phyloP scores from a whole-genome alignment of 2,113 vertebrate genomes.

The Carassius auratus region DNA sequence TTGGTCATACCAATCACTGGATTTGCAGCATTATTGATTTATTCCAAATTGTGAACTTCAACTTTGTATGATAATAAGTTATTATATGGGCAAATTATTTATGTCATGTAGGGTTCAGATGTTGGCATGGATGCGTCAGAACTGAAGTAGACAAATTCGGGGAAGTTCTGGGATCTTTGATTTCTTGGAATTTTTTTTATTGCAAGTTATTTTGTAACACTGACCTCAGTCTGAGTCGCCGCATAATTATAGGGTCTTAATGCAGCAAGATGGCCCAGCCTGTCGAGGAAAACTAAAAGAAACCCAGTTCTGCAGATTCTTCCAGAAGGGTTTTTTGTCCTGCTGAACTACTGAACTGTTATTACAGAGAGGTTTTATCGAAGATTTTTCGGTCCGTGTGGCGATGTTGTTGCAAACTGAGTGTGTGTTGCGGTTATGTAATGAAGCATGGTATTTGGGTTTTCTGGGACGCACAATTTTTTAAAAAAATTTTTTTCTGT shows the following conservation, averaged over 20 bases:
- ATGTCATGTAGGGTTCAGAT: background rate
- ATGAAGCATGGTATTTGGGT: conserved; percentile 31
- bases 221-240: background rate
- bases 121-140: background rate
- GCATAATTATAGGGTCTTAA: conserved; percentile 31
- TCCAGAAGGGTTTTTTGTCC: conserved; percentile 31
- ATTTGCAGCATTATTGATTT: background rate
- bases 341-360: conserved; percentile 57
- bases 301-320: background rate
- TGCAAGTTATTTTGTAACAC: conserved; percentile 25
- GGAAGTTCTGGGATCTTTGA: background rate
- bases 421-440: conserved; percentile 63
- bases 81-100: background rate
- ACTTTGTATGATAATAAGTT: background rate
- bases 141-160: background rate
- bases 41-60: background rate
- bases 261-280: background rate
- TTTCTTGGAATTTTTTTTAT: background rate
- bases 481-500: conserved; percentile 57
- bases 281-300: background rate
- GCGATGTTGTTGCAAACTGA: conserved; percentile 24
- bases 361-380: conserved; percentile 3
- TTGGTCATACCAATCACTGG: background rate
- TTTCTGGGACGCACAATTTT: conserved; percentile 63
- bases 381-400: background rate